Percentiles rank a stretch among this genome's conserved stretches.
phyloP scores from a whole-genome alignment of 2,113 vertebrate genomes.

The Cervus canadensis region DNA sequence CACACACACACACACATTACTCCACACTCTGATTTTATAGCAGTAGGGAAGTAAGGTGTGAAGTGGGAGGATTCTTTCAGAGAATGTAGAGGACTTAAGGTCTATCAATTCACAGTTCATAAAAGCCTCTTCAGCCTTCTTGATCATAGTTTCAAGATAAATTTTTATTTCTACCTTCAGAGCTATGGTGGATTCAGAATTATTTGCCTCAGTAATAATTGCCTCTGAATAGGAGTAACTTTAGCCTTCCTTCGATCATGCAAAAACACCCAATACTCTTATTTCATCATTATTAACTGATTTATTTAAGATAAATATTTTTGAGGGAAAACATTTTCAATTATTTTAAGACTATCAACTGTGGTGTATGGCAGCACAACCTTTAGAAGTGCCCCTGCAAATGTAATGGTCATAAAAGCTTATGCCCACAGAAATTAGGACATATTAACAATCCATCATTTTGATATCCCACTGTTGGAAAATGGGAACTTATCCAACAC shows the following conservation, averaged over 20 bases:
- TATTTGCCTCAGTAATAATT: slow-evolving; percentile 1
- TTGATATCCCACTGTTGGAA: neutral
- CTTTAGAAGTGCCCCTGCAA: neutral
- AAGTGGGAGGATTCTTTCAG: neutral
- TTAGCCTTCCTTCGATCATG: neutral
- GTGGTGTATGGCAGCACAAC: neutral
- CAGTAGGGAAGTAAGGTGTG: neutral
- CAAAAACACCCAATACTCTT: neutral
- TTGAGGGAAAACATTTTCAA: neutral
- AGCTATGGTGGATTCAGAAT: neutral
- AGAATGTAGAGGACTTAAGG: neutral
- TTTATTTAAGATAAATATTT: neutral
- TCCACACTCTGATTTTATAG: neutral
- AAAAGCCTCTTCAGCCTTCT: neutral
- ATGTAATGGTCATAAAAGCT: neutral
- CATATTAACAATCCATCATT: neutral
- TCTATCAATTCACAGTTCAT: neutral
- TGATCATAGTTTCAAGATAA: neutral
- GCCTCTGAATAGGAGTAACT: neutral
- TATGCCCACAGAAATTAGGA: neutral
- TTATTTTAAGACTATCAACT: slow-evolving; percentile 26
- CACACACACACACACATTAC: neutral
- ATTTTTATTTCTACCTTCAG: neutral
- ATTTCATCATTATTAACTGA: neutral
- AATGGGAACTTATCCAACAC: neutral